A percentile compares a stretch with the other conserved stretches of the same genome.
Evolutionary conservation across 2,888 invertebrate genomes (phyloP).

Genomic region (Orchesellides sinensis): DNA sequence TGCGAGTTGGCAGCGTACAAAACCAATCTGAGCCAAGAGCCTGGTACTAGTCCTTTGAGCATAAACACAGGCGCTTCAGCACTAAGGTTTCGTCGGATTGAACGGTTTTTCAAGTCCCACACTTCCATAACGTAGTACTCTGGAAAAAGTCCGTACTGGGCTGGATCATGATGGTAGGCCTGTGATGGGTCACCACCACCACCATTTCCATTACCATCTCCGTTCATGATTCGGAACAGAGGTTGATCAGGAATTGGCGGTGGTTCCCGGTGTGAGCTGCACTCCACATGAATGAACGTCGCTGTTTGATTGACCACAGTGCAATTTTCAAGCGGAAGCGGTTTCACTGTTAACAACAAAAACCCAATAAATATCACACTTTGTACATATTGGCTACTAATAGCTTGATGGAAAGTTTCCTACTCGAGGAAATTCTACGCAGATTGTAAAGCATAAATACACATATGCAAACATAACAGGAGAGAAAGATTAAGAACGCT

Average conservation of each 20-base stretch:
- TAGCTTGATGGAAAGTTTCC: slow-evolving; percentile 2
- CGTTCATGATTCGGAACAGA: slow-evolving; percentile 74
- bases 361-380: slow-evolving; percentile 38
- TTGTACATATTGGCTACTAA: not conserved
- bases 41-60: slow-evolving; percentile 83
- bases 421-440: too few relatives aligned
- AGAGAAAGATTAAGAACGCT: not conserved
- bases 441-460: slow-evolving; percentile 7
- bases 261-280: slow-evolving; percentile 77
- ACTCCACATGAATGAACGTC: slow-evolving; percentile 90
- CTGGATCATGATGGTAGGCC: slow-evolving; percentile 73
- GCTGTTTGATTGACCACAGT: slow-evolving; percentile 91
- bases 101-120: slow-evolving; percentile 79
- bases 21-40: slow-evolving; percentile 81
- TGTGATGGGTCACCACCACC: slow-evolving; percentile 37
- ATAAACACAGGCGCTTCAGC: slow-evolving; percentile 75
- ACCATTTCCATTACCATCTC: slow-evolving; percentile 55
- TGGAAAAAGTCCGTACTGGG: slow-evolving; percentile 73
- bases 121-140: slow-evolving; percentile 75
- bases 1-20: slow-evolving; percentile 93
- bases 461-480: not conserved
- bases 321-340: slow-evolving; percentile 92
- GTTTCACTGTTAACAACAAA: slow-evolving; percentile 83
- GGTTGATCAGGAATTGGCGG: slow-evolving; percentile 74
- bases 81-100: slow-evolving; percentile 79